These are phyloP conservation scores for Capitella teleta DNA, from an alignment of 1,140 invertebrate genomes.

Conservation along the genomic window DNA sequence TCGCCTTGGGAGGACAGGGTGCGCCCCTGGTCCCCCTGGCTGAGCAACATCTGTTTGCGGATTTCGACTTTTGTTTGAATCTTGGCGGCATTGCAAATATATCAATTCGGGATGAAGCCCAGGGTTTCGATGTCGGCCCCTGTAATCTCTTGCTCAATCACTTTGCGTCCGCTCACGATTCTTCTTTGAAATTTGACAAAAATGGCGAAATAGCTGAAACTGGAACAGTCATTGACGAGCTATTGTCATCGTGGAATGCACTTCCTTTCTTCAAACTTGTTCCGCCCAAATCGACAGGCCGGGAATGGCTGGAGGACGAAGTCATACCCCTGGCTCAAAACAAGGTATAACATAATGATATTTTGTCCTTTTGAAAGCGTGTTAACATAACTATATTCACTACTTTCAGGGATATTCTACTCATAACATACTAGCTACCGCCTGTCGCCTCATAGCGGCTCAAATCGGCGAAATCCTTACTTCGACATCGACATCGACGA, in stretches of 20 bases:
- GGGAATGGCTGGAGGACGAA: slow-evolving; percentile 23
- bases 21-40: slow-evolving; percentile 31
- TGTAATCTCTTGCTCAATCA: slow-evolving; percentile 30
- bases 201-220: slow-evolving; percentile 22
- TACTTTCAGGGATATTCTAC: too few species aligned
- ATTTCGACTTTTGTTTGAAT: slow-evolving; percentile 29
- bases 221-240: slow-evolving; percentile 17
- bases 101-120: slow-evolving; percentile 13
- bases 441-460: too few species aligned
- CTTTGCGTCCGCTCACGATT: slow-evolving; percentile 20
- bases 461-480: too few species aligned
- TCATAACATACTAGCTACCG: too few species aligned
- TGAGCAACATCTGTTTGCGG: slow-evolving; percentile 24
- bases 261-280: slow-evolving; percentile 21
- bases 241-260: slow-evolving; percentile 20
- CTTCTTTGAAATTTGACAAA: slow-evolving; percentile 17
- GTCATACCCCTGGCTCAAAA: slow-evolving; percentile 17
- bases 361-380: too few species aligned
- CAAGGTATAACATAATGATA: too few species aligned
- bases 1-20: slow-evolving; percentile 33
- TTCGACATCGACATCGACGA: too few species aligned
- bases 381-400: too few species aligned
- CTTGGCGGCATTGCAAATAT: slow-evolving; percentile 37
- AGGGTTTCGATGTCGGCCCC: slow-evolving; percentile 23
- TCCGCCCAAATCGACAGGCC: slow-evolving; percentile 27